Conservation (phyloP, 2,113 vertebrate species). For the Silurus glanis region DNA sequence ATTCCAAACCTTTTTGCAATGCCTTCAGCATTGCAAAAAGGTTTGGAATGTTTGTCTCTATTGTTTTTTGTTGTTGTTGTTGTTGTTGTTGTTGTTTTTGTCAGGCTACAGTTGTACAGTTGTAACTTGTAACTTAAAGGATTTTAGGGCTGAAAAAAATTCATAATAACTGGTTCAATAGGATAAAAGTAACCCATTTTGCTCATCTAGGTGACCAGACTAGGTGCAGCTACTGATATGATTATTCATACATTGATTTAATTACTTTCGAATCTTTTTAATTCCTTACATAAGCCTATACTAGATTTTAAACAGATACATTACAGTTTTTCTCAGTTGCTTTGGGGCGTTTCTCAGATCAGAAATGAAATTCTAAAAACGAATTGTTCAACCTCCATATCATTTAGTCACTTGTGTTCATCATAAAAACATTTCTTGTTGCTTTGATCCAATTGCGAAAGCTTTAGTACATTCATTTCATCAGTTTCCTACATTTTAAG, state of each 20-base stretch:
- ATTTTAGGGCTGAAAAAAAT: not conserved
- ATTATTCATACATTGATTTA: not conserved
- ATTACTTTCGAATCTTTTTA: not conserved
- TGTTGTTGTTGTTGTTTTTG: not conserved
- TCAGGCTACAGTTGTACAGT: not conserved
- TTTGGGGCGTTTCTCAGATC: no score
- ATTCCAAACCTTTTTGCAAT: not conserved
- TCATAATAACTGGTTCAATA: not conserved
- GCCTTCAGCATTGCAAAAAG: not conserved
- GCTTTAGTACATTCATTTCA: no score
- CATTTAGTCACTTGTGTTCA: no score
- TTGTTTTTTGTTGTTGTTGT: not conserved
- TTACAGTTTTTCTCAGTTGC: not conserved
- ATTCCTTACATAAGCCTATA: not conserved
- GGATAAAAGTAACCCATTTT: no score
- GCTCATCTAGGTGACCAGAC: not conserved
- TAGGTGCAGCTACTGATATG: not conserved
- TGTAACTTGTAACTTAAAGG: not conserved
- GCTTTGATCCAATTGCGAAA: no score
- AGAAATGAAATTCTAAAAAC: no score
- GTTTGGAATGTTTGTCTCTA: not conserved
- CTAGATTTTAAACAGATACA: not conserved
- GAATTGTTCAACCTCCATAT: no score
- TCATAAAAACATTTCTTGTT: no score
- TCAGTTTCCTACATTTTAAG: no score